Conservation (phyloP, 2,797 vertebrate species). For the Phalanger gymnotis region DNA sequence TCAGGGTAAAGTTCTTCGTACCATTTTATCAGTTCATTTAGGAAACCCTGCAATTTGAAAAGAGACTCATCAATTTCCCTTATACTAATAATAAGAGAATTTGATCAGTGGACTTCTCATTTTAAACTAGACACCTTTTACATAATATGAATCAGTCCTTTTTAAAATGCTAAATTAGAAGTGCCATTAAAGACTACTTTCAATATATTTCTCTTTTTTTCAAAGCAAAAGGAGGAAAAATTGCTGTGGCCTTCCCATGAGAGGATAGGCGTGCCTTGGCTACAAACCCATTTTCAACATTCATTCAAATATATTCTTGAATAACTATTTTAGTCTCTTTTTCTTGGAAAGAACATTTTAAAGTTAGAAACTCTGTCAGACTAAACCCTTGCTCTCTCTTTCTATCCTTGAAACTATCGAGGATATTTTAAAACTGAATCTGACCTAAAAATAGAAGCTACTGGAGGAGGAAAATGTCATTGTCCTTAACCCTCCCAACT, state of each 20-base stretch:
- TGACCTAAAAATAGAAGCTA: not conserved
- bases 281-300: slow-evolving; percentile 49
- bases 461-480: not conserved
- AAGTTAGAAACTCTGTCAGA: slow-evolving; percentile 43
- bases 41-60: not conserved
- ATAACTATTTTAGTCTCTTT: slow-evolving; percentile 42
- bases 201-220: not conserved
- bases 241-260: not conserved
- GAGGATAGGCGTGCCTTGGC: not conserved
- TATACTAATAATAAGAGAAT: not conserved
- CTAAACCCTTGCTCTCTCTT: slow-evolving; percentile 13
- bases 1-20: not conserved
- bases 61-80: not conserved
- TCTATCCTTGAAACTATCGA: not conserved
- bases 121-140: not conserved
- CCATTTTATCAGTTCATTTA: not conserved
- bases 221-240: not conserved
- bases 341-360: not conserved
- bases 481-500: not conserved
- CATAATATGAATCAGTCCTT: not conserved
- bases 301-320: slow-evolving; percentile 23
- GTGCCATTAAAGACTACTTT: not conserved
- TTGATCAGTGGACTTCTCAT: not conserved
- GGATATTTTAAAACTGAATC: slow-evolving; percentile 28
- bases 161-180: not conserved